Evolutionary conservation across 2,113 vertebrate species (phyloP).

Genomic region (Paradoxurus hermaphroditus): DNA sequence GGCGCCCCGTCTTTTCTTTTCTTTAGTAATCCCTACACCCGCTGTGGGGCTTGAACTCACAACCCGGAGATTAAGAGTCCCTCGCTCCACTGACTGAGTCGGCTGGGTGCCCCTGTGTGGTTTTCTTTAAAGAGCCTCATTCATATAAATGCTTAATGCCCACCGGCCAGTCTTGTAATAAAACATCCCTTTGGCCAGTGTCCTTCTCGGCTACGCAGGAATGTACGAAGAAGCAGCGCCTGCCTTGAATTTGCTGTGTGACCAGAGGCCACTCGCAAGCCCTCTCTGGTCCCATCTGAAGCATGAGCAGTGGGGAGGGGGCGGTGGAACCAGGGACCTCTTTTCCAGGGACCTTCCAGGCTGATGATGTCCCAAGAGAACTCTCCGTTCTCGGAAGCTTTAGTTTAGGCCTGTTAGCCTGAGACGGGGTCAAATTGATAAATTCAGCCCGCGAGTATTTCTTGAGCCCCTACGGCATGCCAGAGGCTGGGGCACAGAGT

Average conservation of each 20-base stretch:
- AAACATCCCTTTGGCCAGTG: accelerated
- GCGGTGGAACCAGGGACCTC: neutral
- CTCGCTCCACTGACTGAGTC: no score
- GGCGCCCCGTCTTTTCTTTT: neutral
- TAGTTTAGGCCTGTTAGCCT: neutral
- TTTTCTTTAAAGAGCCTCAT: neutral
- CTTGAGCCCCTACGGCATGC: neutral
- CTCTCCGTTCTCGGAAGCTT: no score
- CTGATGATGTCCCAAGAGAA: neutral
- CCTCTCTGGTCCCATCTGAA: neutral
- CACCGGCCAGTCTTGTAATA: neutral
- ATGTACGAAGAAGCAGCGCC: neutral
- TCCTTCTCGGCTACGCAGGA: neutral
- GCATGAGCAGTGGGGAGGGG: neutral
- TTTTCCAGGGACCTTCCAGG: neutral
- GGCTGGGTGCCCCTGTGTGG: neutral
- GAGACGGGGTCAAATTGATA: neutral
- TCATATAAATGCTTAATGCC: neutral
- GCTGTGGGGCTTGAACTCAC: no score
- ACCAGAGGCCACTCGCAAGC: neutral
- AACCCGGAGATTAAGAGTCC: no score
- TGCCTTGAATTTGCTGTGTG: neutral
- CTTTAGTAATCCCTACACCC: no score
- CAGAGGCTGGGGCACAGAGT: neutral
- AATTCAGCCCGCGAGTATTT: neutral